These are phyloP conservation scores for Allacma fusca DNA, from an alignment of 2,888 invertebrate species.

Conservation along the genomic window DNA sequence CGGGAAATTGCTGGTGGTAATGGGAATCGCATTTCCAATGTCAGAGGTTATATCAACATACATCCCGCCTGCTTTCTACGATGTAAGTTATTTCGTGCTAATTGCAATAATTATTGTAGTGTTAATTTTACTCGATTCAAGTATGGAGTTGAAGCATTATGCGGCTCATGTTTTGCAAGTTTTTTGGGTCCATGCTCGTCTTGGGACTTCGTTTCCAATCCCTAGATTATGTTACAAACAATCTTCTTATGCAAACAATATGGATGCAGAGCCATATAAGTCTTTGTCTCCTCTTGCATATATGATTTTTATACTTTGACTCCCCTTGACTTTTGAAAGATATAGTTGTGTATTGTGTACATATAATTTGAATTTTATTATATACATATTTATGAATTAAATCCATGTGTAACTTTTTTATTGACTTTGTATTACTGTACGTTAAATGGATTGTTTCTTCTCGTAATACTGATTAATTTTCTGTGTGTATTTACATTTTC, in stretches of 20 bases:
- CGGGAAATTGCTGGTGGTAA: conserved; percentile 89
- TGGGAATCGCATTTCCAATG: conserved; percentile 95
- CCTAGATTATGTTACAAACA: not conserved
- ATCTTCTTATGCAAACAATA: not conserved
- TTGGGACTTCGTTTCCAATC: not conserved
- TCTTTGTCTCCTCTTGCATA: not conserved
- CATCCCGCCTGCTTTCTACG: conserved; percentile 92
- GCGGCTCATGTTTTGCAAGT: no score
- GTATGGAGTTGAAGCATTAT: no score
- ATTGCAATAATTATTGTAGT: not conserved
- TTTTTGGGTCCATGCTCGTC: no score
- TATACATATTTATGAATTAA: no score
- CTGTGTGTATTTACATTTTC: no score
- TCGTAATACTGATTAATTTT: no score
- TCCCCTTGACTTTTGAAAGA: not conserved
- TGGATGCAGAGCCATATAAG: not conserved
- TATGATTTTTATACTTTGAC: not conserved
- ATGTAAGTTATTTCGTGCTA: conserved; percentile 68
- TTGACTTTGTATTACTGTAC: no score
- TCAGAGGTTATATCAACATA: conserved; percentile 94
- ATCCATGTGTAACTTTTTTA: no score
- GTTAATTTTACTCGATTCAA: not conserved
- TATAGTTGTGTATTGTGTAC: no score
- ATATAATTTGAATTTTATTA: no score
- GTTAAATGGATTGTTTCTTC: no score